Evolutionary conservation across 2,888 invertebrate genomes (phyloP).

Genomic region (Chaetoderma sp.): DNA sequence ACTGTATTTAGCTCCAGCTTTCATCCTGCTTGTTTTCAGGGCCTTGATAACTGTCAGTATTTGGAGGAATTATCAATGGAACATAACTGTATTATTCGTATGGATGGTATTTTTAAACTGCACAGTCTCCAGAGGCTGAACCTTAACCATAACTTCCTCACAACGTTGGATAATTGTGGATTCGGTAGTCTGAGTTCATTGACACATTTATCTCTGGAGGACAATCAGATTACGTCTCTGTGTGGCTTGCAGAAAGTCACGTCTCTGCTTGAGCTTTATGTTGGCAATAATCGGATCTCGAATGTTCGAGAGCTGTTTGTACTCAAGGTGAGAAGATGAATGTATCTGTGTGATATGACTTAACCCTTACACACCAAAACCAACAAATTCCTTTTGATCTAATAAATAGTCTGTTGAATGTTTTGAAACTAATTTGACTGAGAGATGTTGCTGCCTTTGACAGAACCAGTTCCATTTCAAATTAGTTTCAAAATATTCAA

Average conservation of each 20-base stretch:
- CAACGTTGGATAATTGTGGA: conserved; percentile 52
- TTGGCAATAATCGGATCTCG: conserved; percentile 63
- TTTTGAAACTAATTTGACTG: no score
- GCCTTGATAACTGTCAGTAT: conserved; percentile 60
- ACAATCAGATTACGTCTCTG: conserved; percentile 61
- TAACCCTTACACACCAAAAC: no score
- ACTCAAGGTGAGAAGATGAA: conserved; percentile 57
- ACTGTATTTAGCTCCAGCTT: no score
- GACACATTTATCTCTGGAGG: conserved; percentile 62
- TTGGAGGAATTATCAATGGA: conserved; percentile 67
- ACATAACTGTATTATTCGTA: conserved; percentile 62
- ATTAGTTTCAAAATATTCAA: no score
- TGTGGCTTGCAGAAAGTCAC: conserved; percentile 53
- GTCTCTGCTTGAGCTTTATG: conserved; percentile 65
- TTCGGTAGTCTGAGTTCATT: conserved; percentile 53
- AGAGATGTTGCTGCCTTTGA: no score
- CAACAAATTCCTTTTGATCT: background rate
- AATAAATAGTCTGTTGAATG: no score
- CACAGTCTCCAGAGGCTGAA: conserved; percentile 56
- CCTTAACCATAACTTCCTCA: conserved; percentile 64
- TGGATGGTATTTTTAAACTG: conserved; percentile 60
- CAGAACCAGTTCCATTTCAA: no score
- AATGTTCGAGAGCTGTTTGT: conserved; percentile 66
- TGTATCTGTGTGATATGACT: background rate
- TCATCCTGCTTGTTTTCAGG: no score